A percentile compares a stretch with the other conserved stretches of the same genome.
These are phyloP conservation scores for Adelphocoris suturalis DNA, from an alignment of 2,888 invertebrate species.

Conservation along the genomic window DNA sequence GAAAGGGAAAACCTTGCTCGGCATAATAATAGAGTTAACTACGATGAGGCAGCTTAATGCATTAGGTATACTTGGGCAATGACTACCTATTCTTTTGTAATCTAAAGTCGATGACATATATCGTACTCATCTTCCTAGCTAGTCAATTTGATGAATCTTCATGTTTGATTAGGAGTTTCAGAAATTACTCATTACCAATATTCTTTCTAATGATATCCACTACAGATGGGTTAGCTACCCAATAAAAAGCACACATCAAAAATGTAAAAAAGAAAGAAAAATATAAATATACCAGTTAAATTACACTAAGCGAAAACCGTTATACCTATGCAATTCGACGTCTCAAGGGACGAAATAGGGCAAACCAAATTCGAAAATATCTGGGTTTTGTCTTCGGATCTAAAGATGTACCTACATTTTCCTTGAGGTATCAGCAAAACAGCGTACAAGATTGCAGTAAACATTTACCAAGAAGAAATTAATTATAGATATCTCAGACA, in stretches of 20 bases:
- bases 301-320: conserved; percentile 28
- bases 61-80: neutral
- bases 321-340: neutral
- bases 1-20: neutral
- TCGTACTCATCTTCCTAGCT: neutral
- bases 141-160: neutral
- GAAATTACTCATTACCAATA: neutral
- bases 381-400: neutral
- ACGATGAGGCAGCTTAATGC: neutral
- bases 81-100: neutral
- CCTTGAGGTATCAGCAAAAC: neutral
- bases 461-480: neutral
- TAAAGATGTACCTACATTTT: neutral
- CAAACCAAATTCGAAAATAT: neutral
- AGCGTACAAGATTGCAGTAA: neutral
- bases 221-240: neutral
- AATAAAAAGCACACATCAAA: neutral
- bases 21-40: neutral
- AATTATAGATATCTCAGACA: neutral
- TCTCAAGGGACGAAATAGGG: neutral
- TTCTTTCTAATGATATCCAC: neutral
- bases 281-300: neutral
- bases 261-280: neutral
- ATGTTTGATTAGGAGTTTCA: neutral
- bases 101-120: neutral